A percentile compares a stretch with the other conserved stretches of the same genome.
These are phyloP conservation scores for Poecilia velifera DNA, from an alignment of 2,797 vertebrate genomes.

Conservation along the genomic window DNA sequence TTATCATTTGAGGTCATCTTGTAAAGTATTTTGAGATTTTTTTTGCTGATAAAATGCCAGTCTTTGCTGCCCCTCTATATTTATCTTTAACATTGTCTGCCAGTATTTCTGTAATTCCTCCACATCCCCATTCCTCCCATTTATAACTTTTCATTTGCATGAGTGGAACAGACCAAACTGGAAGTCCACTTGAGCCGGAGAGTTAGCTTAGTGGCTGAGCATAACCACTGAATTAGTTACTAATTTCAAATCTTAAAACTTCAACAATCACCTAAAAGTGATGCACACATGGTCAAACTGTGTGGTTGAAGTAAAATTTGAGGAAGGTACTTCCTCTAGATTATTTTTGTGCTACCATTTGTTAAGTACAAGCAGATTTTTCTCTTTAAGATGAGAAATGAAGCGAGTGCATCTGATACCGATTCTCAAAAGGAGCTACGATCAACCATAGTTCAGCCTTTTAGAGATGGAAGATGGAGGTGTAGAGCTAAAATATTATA, in stretches of 20 bases:
- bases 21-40: not conserved
- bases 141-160: not conserved
- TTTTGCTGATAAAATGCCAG: not conserved
- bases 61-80: not conserved
- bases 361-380: not conserved
- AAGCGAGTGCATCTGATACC: not conserved
- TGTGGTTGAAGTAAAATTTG: not conserved
- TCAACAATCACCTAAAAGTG: not conserved
- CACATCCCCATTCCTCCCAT: not conserved
- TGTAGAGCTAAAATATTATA: not conserved
- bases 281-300: not conserved
- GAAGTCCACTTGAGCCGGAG: not conserved
- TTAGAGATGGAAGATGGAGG: not conserved
- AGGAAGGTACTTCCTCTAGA: not conserved
- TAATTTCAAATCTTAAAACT: not conserved
- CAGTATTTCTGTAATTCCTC: not conserved
- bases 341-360: not conserved
- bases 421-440: not conserved
- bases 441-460: not conserved
- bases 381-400: not conserved
- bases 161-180: not conserved
- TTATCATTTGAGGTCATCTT: not conserved
- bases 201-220: not conserved
- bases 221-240: not conserved
- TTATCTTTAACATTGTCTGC: not conserved